Conservation (phyloP, 2,888 invertebrate species). For the Tetranychus piercei region DNA sequence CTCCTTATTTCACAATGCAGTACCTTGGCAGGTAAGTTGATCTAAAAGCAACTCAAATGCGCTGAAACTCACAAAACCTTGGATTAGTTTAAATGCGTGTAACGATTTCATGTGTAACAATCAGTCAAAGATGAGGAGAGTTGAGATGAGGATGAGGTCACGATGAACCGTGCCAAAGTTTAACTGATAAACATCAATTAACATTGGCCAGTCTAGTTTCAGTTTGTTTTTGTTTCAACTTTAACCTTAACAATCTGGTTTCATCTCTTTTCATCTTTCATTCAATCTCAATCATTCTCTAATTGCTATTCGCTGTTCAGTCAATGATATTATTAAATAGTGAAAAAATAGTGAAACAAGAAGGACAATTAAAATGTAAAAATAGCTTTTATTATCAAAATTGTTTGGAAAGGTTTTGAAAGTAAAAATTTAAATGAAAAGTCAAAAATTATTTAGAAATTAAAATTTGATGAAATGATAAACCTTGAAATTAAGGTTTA, state of each 20-base stretch:
- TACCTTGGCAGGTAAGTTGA: conserved; percentile 19
- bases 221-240: neutral
- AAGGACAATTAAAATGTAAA: too few species aligned
- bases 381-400: too few species aligned
- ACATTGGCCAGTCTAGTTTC: neutral
- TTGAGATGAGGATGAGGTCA: neutral
- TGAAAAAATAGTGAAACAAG: too few species aligned
- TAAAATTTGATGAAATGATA: neutral
- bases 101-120: neutral
- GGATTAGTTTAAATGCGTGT: too few species aligned
- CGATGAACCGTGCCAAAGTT: neutral
- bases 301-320: too few species aligned
- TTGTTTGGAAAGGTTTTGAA: neutral
- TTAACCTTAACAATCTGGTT: neutral
- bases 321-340: too few species aligned
- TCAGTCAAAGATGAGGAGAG: neutral
- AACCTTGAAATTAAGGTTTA: neutral
- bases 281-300: too few species aligned
- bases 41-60: neutral
- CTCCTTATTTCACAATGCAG: conserved; percentile 17
- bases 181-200: neutral
- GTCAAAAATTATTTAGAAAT: neutral
- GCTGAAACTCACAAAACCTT: neutral
- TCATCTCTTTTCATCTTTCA: too few species aligned
- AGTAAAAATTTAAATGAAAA: neutral